Conservation (phyloP, 2,888 invertebrate species). For the Heliconius ethilla region DNA sequence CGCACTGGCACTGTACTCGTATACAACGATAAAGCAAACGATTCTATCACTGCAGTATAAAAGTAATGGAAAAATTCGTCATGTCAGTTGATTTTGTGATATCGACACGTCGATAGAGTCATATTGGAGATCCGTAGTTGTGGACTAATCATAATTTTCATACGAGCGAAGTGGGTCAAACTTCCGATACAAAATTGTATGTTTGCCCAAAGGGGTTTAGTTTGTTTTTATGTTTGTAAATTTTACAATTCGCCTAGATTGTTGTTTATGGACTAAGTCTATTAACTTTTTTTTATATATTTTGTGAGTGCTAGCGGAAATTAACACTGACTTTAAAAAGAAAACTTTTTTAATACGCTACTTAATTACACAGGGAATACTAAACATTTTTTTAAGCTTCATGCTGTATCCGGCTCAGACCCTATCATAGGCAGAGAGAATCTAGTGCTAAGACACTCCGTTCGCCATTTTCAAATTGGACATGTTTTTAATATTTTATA, state of each 20-base stretch:
- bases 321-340: no score
- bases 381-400: no score
- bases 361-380: no score
- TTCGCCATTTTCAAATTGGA: no score
- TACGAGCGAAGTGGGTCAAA: neutral
- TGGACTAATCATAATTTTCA: slow-evolving; percentile 17
- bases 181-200: neutral
- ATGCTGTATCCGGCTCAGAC: no score
- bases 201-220: neutral
- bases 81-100: slow-evolving; percentile 13
- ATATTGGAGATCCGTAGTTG: slow-evolving; percentile 3
- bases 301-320: no score
- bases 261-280: no score
- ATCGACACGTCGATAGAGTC: slow-evolving; percentile 7
- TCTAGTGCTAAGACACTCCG: no score
- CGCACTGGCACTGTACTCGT: neutral
- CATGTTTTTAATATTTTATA: slow-evolving; percentile 52
- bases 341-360: no score
- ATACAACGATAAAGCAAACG: neutral
- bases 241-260: neutral
- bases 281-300: no score
- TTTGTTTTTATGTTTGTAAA: neutral
- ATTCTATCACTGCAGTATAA: slow-evolving; percentile 2
- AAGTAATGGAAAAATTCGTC: slow-evolving; percentile 1
- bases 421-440: no score